Conservation (phyloP, 2,113 vertebrate genomes). For the Neomonachus schauinslandi region DNA sequence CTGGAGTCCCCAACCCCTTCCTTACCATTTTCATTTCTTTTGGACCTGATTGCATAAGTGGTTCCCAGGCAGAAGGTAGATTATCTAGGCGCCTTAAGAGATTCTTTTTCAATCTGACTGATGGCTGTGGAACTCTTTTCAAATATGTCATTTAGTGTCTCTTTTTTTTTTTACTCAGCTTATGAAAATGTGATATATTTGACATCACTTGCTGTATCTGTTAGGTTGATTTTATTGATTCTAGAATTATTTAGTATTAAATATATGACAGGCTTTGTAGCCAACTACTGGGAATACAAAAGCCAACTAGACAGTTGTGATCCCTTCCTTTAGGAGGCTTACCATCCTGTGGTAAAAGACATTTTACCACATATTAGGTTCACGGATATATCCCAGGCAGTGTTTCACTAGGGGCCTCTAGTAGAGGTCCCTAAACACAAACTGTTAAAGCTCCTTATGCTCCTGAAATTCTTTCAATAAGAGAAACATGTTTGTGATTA, state of each 20-base stretch:
- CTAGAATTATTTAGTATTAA: conserved; percentile 1
- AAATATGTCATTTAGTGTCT: background rate
- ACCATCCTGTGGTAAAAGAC: background rate
- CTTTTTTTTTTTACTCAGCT: background rate
- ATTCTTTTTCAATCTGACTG: background rate
- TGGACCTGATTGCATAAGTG: background rate
- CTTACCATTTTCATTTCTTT: background rate
- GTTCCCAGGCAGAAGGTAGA: background rate
- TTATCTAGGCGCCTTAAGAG: background rate
- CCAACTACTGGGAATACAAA: background rate
- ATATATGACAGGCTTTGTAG: background rate
- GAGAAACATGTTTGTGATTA: background rate
- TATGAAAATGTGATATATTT: conserved; percentile 30
- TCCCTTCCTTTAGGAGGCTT: background rate
- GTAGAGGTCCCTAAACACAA: background rate
- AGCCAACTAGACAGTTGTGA: background rate
- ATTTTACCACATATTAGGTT: background rate
- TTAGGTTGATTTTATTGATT: conserved; percentile 16
- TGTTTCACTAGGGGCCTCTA: background rate
- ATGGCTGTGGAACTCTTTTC: background rate
- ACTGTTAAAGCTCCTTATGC: background rate
- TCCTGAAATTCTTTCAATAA: background rate
- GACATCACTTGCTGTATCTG: background rate
- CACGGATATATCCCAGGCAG: background rate
- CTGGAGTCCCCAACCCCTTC: background rate